These are phyloP conservation scores for Glomeris maerens DNA, from an alignment of 1,140 invertebrate species.

Conservation along the genomic window DNA sequence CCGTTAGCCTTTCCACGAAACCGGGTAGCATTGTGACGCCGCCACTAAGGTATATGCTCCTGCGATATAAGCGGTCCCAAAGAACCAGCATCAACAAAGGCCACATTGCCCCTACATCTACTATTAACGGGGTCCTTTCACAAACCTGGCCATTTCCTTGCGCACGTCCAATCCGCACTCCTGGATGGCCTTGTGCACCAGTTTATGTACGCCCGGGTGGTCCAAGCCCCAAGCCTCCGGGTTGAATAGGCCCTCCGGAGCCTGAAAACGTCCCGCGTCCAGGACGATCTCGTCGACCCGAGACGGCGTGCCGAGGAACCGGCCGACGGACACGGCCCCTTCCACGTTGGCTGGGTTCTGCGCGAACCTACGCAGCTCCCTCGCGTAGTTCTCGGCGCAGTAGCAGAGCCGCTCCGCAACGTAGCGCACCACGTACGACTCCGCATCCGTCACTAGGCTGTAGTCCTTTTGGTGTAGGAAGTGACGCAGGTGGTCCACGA, in stretches of 20 bases:
- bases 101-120: too few species aligned
- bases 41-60: slow-evolving; percentile 36
- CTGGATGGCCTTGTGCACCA: slow-evolving; percentile 43
- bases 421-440: slow-evolving; percentile 21
- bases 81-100: too few species aligned
- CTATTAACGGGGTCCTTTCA: too few species aligned
- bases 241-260: slow-evolving; percentile 46
- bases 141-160: slow-evolving; percentile 35
- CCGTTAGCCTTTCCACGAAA: slow-evolving; percentile 42
- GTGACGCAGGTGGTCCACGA: slow-evolving; percentile 35
- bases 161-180: slow-evolving; percentile 40
- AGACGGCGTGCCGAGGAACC: slow-evolving; percentile 23
- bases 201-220: slow-evolving; percentile 41
- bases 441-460: slow-evolving; percentile 22
- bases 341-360: slow-evolving; percentile 27
- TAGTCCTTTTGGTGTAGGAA: slow-evolving; percentile 25
- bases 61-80: too few species aligned
- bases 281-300: slow-evolving; percentile 22
- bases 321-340: slow-evolving; percentile 26
- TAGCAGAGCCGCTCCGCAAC: slow-evolving; percentile 16
- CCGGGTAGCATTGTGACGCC: slow-evolving; percentile 45
- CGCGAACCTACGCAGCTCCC: slow-evolving; percentile 24
- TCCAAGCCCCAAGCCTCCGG: slow-evolving; percentile 46
- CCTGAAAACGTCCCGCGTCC: slow-evolving; percentile 37
- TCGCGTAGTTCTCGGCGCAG: slow-evolving; percentile 9